Conservation (phyloP, 2,888 invertebrate genomes). For the Dynastes maya region DNA sequence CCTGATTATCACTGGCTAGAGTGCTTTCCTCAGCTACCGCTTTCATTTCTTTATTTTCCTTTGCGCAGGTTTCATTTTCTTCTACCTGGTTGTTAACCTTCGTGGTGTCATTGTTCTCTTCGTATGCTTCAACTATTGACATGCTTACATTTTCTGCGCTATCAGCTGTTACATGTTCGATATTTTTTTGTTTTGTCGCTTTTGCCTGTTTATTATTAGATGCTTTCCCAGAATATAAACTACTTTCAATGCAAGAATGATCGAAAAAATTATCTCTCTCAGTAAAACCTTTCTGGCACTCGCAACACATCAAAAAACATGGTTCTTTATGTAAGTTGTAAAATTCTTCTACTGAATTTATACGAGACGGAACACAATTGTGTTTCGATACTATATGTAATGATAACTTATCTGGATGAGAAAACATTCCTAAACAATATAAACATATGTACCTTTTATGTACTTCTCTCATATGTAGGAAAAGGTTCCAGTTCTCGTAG, state of each 20-base stretch:
- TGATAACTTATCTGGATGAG: constrained; percentile 84
- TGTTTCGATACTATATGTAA: constrained; percentile 86
- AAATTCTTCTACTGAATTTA: constrained; percentile 78
- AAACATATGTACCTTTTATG: constrained; percentile 88
- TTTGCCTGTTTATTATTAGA: constrained; percentile 34
- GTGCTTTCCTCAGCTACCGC: constrained; percentile 29
- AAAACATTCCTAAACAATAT: constrained; percentile 88
- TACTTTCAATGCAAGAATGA: constrained; percentile 76
- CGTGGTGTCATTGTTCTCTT: constrained; percentile 41
- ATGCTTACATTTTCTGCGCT: constrained; percentile 56
- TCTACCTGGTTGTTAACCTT: constrained; percentile 51
- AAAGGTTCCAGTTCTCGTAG: constrained; percentile 90
- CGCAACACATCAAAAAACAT: constrained; percentile 86
- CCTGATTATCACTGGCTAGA: constrained; percentile 25
- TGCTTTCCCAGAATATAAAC: constrained; percentile 22
- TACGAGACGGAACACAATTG: constrained; percentile 81
- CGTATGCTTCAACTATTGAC: constrained; percentile 45
- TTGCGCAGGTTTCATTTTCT: constrained; percentile 52
- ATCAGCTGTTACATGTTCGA: constrained; percentile 60
- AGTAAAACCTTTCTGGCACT: constrained; percentile 84
- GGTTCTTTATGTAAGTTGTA: constrained; percentile 78
- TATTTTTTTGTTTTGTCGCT: constrained; percentile 32
- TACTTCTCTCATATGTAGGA: constrained; percentile 87
- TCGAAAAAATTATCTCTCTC: constrained; percentile 84
- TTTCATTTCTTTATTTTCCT: constrained; percentile 9